A percentile compares a stretch with the other conserved stretches of the same genome.
These are phyloP conservation scores for Oreochromis spilurus DNA, from an alignment of 2,113 vertebrate species.

Conservation along the genomic window DNA sequence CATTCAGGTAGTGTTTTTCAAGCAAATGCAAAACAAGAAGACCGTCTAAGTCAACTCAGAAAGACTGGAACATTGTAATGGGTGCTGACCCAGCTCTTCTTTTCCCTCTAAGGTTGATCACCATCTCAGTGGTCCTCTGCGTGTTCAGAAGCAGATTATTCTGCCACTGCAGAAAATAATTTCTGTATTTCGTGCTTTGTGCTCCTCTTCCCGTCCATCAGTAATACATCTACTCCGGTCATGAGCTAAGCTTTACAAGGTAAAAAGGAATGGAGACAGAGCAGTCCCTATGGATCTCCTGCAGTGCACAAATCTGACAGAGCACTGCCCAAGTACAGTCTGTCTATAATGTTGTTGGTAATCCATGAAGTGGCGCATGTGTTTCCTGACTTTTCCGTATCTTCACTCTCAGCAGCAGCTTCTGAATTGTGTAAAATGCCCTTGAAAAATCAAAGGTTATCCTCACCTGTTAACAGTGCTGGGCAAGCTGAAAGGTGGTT, in stretches of 20 bases:
- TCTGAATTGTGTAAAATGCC: background rate
- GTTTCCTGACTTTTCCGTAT: background rate
- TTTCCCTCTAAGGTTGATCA: rapidly evolving
- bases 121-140: background rate
- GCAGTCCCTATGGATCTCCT: background rate
- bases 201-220: background rate
- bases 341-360: background rate
- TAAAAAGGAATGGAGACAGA: background rate
- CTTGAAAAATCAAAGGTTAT: background rate
- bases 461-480: background rate
- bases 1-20: background rate
- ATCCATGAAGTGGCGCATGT: background rate
- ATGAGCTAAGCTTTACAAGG: background rate
- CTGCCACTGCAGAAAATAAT: background rate
- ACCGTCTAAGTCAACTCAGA: background rate
- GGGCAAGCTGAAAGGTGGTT: background rate
- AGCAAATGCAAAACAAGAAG: background rate
- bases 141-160: background rate
- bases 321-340: background rate
- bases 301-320: background rate
- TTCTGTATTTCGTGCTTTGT: background rate
- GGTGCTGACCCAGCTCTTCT: background rate
- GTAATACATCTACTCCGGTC: background rate
- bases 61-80: no score
- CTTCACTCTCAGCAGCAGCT: background rate